phyloP scores from a whole-genome alignment of 37 sponge, comb jelly and placozoan genomes.

The Axinella damicornis region DNA sequence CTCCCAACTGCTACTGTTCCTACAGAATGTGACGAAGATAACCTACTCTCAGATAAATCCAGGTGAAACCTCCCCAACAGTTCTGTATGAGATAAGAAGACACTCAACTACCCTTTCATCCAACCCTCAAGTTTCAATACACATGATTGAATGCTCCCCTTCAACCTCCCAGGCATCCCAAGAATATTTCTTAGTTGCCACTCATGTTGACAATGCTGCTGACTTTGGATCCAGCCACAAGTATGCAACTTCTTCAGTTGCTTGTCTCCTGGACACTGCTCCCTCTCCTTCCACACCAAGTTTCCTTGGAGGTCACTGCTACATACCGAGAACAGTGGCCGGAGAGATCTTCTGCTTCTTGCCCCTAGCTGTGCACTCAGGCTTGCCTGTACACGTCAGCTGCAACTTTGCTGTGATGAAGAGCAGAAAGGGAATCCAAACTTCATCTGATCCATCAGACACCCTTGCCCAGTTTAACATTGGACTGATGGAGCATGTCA shows the following conservation, averaged over 20 bases:
- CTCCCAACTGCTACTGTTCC: conserved; percentile 42
- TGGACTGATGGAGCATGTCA: conserved; percentile 34
- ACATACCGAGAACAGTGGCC: not conserved
- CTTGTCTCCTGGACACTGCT: conserved; percentile 6
- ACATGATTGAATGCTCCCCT: too few relatives aligned
- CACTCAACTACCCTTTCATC: too few relatives aligned
- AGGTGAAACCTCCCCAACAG: not conserved
- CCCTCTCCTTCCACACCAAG: too few relatives aligned
- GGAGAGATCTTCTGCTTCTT: conserved; percentile 57
- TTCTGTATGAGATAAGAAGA: conserved; percentile 1
- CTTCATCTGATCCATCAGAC: not conserved
- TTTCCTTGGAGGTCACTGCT: too few relatives aligned
- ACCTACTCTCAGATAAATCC: conserved; percentile 24
- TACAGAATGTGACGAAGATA: conserved; percentile 25
- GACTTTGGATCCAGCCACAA: not conserved
- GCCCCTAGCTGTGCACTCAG: conserved; percentile 28
- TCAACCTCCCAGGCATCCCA: too few relatives aligned
- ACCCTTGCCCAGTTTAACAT: conserved; percentile 37
- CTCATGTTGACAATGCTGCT: not conserved
- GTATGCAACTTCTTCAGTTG: conserved; percentile 14
- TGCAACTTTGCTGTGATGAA: conserved; percentile 58
- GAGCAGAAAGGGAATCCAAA: conserved; percentile 47
- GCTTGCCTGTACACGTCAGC: conserved; percentile 69
- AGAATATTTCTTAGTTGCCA: not conserved
- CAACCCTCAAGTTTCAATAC: too few relatives aligned